Percentiles rank a stretch among this genome's conserved stretches.
These are phyloP conservation scores for Drosophila bunnanda DNA, from an alignment of 2,888 invertebrate species.

Conservation along the genomic window DNA sequence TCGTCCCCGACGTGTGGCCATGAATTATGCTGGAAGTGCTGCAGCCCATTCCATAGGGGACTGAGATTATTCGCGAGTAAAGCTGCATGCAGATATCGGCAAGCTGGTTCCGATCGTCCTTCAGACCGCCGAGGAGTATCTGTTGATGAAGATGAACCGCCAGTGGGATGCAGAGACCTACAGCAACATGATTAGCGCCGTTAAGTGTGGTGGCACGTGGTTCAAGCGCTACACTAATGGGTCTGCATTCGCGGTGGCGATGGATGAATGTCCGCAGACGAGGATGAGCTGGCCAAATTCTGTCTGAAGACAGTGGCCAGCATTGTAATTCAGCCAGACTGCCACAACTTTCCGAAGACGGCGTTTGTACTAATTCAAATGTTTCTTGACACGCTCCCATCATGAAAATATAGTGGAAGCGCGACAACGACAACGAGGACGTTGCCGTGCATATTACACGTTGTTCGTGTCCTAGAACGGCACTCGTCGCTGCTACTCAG, in stretches of 20 bases:
- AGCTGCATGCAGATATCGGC: conserved; percentile 81
- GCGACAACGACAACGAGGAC: conserved; percentile 86
- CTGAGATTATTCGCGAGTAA: conserved; percentile 82
- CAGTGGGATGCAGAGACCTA: conserved; percentile 85
- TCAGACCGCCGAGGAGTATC: conserved; percentile 82
- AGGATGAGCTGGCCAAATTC: conserved; percentile 87
- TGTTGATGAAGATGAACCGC: conserved; percentile 78
- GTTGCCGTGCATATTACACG: conserved; percentile 88
- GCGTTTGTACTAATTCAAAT: conserved; percentile 87
- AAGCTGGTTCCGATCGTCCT: conserved; percentile 82
- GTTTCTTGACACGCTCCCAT: conserved; percentile 87
- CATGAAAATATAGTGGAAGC: conserved; percentile 85
- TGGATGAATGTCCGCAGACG: conserved; percentile 86
- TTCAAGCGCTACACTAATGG: conserved; percentile 86
- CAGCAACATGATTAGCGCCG: conserved; percentile 86
- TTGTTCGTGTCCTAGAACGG: conserved; percentile 89
- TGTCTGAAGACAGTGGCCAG: conserved; percentile 87
- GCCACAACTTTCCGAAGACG: conserved; percentile 87
- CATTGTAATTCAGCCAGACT: conserved; percentile 87
- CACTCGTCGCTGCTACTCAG: conserved; percentile 86
- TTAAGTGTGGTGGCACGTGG: conserved; percentile 87
- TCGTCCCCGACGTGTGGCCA: conserved; percentile 87
- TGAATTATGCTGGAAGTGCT: conserved; percentile 92
- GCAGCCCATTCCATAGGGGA: conserved; percentile 94
- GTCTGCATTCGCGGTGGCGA: conserved; percentile 85